Evolutionary conservation across 2,888 invertebrate species (phyloP).

Genomic region (Rhagophthalmus giganteus): DNA sequence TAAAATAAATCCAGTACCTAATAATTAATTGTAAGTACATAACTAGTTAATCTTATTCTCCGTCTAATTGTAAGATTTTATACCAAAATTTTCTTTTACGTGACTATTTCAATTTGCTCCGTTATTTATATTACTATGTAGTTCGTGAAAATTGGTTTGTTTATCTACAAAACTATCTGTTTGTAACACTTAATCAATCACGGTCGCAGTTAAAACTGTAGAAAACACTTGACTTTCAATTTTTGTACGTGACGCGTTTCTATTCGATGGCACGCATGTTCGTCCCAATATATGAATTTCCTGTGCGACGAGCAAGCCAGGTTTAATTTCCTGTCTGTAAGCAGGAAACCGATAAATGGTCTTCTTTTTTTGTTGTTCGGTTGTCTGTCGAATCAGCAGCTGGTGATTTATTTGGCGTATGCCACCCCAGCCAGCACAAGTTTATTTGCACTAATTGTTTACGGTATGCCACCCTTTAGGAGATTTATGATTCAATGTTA

Average conservation of each 20-base stretch:
- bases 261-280: conserved; percentile 34
- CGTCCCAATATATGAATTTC: conserved; percentile 40
- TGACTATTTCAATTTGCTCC: too few species aligned
- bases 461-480: conserved; percentile 17
- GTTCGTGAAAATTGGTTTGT: too few species aligned
- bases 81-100: too few species aligned
- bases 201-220: not conserved
- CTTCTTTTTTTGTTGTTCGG: conserved; percentile 27
- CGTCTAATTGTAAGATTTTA: too few species aligned
- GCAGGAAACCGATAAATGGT: conserved; percentile 31
- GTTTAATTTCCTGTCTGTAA: conserved; percentile 41
- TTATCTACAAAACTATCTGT: too few species aligned
- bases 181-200: too few species aligned
- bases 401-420: conserved; percentile 28
- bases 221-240: conserved; percentile 1
- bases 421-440: conserved; percentile 15
- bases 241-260: conserved; percentile 15
- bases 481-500: conserved; percentile 11
- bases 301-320: conserved; percentile 38
- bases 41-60: conserved; percentile 19
- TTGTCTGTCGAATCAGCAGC: conserved; percentile 30
- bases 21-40: conserved; percentile 11
- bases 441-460: conserved; percentile 23
- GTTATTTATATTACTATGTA: too few species aligned
- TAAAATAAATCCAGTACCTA: conserved; percentile 22